Evolutionary conservation across 2,113 vertebrate species (phyloP).

Genomic region (Bujurquina vittata): DNA sequence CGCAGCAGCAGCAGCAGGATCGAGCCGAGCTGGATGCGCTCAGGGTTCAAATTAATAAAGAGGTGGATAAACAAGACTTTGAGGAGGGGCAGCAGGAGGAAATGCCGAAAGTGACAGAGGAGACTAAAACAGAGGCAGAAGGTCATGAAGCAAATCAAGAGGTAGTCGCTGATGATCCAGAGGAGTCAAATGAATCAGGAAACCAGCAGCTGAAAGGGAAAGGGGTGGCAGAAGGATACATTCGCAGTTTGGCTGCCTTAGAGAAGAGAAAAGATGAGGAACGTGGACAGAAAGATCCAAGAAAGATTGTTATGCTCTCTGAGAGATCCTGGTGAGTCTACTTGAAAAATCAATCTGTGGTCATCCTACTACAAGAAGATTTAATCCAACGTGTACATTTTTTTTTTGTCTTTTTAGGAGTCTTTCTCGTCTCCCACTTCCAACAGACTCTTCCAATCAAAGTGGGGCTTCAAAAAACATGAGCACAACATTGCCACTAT

Average conservation of each 20-base stretch:
- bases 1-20: conserved; percentile 48
- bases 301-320: conserved; percentile 73
- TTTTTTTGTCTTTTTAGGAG: conserved; percentile 62
- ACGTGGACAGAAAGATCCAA: conserved; percentile 55
- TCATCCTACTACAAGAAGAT: not conserved
- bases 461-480: conserved; percentile 45
- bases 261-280: conserved; percentile 61
- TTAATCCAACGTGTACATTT: not conserved
- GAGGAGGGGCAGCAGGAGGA: not conserved
- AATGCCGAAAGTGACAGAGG: not conserved
- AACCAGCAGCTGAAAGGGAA: conserved; percentile 44
- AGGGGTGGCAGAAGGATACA: conserved; percentile 68
- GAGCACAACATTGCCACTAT: conserved; percentile 65
- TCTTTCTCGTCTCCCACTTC: conserved; percentile 74
- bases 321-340: conserved; percentile 75
- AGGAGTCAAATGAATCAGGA: conserved; percentile 12
- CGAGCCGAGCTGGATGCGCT: conserved; percentile 26
- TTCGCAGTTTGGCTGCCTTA: conserved; percentile 61
- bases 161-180: not conserved
- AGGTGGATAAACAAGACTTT: conserved; percentile 5
- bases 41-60: not conserved
- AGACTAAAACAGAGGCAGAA: not conserved
- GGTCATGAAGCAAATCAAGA: not conserved
- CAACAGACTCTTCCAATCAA: conserved; percentile 25
- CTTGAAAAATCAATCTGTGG: not conserved